Base-by-base conservation (phyloP, 1,140 invertebrate genomes). In the Antheraea mylitta region DNA sequence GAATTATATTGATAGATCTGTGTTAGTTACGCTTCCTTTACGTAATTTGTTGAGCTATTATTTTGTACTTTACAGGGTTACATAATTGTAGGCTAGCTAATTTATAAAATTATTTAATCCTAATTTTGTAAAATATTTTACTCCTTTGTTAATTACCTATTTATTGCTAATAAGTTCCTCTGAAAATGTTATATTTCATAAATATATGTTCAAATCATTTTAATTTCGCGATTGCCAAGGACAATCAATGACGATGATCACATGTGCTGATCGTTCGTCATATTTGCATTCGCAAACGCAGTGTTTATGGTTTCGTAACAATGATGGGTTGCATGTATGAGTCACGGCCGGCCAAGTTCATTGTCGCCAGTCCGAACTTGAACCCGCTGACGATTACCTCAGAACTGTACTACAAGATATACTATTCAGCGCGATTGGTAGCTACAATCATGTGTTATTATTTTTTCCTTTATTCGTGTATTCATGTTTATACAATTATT, bases 291-390 rank as follows among this genome's bases (percentile, higher is more conserved):
- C 76, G 78, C 85, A 82, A 84, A 88, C 83, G 80, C 80, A 65
- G 70, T 85, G 82, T 85, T 90, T 85, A 87, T 85, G 86, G 81
- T 91, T 88, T 90, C 84, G 82, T 91, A 90, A 91, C 84, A 79
- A 68, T 78, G 86, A 87, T 82, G 89, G 84, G 79, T 76, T 72
- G 81, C 74, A 82, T 82, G 83, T 82, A 80, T 89, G 87, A 90
- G 84, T 90, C 87, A 89, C 66, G 84, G 84, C 78, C 87, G 85
- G 81, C 85, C 89, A 91, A 91, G 89, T 91, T 91, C 89, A 91
- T 89, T 91, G 89, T 91, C 89, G 88, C 77, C 75, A 80, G 85
- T 59, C 86, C 87, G 87, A 90, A 90, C 89, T 91, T 91, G 89
- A 91, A 91, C 86, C 86, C 85, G 78, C 78, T 79, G 73, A 77